Evolutionary conservation across 2,113 vertebrate species (phyloP).

Genomic region (Catagonus wagneri): DNA sequence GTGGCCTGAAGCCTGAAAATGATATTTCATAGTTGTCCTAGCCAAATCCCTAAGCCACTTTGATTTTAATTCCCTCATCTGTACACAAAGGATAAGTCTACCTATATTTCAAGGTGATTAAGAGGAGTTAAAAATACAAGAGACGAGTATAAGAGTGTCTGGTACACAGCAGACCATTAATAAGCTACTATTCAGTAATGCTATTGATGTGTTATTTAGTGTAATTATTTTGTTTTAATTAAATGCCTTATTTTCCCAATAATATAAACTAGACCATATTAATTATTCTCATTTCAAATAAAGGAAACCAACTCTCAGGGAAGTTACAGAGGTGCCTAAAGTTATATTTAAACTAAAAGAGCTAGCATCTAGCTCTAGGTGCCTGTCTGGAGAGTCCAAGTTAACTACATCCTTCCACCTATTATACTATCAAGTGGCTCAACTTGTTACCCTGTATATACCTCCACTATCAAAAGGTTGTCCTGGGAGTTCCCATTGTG

Average conservation of each 20-base stretch:
- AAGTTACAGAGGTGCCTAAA: not conserved
- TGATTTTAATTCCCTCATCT: not conserved
- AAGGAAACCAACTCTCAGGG: not conserved
- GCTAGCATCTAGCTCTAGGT: not conserved
- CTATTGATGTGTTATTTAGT: not conserved
- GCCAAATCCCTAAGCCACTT: not conserved
- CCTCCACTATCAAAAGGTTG: not conserved
- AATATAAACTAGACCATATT: not conserved
- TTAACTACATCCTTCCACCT: not conserved
- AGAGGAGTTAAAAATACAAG: not conserved
- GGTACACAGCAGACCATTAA: not conserved
- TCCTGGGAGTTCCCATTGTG: no score
- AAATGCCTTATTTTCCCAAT: not conserved
- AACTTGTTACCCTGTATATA: not conserved
- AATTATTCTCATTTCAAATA: not conserved
- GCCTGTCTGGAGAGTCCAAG: not conserved
- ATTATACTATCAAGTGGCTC: not conserved
- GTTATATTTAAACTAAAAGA: not conserved
- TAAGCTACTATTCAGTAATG: not conserved
- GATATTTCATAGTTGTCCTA: not conserved
- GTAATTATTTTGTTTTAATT: not conserved
- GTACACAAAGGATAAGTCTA: not conserved
- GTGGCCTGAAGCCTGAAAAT: not conserved
- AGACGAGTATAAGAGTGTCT: not conserved
- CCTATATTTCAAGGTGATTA: not conserved